These are phyloP conservation scores for Cherax quadricarinatus DNA, from an alignment of 1,140 invertebrate species.

Conservation along the genomic window DNA sequence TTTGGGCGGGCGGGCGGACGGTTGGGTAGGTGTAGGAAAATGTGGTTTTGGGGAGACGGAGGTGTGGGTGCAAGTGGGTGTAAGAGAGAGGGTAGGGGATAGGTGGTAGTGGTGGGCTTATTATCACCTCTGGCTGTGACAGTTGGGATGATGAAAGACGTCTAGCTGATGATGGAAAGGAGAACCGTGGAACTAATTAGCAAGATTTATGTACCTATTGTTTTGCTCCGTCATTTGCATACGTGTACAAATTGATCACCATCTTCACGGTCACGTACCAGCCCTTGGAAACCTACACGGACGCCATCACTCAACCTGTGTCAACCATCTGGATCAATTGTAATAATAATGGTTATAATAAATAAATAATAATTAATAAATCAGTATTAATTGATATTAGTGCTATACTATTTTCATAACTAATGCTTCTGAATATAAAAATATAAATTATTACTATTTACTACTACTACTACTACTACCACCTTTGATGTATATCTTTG, in stretches of 20 bases:
- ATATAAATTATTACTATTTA: background rate
- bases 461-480: slow-evolving; percentile 5
- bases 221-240: slow-evolving; percentile 69
- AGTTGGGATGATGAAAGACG: slow-evolving; percentile 68
- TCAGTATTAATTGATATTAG: too few species aligned
- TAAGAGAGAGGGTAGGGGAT: background rate
- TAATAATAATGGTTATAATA: background rate
- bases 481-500: background rate
- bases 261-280: slow-evolving; percentile 67
- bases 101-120: slow-evolving; percentile 51
- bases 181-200: slow-evolving; percentile 71
- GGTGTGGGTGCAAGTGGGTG: background rate
- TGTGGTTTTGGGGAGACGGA: background rate
- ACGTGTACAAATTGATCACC: slow-evolving; percentile 70
- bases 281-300: slow-evolving; percentile 29
- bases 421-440: too few species aligned
- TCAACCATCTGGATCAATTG: background rate
- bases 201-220: slow-evolving; percentile 70
- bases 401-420: too few species aligned
- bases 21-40: background rate
- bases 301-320: background rate
- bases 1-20: background rate
- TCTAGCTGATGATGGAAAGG: slow-evolving; percentile 65
- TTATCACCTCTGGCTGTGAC: slow-evolving; percentile 68
- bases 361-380: background rate